Percentiles rank a stretch among this genome's conserved stretches.
Conservation (phyloP, 2,797 vertebrate genomes). For the Muscicapa striata region DNA sequence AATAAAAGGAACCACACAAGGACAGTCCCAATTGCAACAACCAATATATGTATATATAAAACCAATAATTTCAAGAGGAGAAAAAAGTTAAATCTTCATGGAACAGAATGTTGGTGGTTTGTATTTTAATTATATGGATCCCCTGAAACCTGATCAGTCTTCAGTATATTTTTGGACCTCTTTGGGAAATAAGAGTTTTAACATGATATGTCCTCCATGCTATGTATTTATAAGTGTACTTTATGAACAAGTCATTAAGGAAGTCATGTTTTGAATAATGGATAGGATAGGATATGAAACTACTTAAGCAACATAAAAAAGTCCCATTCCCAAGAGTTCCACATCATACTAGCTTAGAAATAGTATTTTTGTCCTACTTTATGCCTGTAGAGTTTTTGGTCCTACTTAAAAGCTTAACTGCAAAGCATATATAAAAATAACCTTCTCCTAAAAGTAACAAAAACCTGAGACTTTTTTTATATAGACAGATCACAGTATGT, state of each 20-base stretch:
- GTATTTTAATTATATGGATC: background rate
- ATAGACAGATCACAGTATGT: background rate
- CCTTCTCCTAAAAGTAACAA: background rate
- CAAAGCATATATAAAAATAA: background rate
- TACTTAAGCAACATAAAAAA: background rate
- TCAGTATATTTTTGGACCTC: background rate
- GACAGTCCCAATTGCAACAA: background rate
- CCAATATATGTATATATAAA: background rate
- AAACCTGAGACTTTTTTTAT: background rate
- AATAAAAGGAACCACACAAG: background rate
- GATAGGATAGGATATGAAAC: background rate
- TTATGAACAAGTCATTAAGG: background rate
- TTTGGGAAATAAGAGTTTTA: background rate
- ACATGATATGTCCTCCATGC: background rate
- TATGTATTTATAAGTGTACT: background rate
- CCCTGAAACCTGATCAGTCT: background rate
- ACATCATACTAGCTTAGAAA: background rate
- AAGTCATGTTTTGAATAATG: background rate
- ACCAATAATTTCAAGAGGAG: background rate
- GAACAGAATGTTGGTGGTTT: background rate
- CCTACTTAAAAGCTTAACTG: background rate
- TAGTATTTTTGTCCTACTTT: background rate
- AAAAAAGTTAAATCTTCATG: background rate
- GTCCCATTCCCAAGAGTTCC: background rate
- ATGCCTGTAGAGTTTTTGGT: background rate